These are phyloP conservation scores for Genyomyrus donnyi DNA, from an alignment of 2,113 vertebrate genomes.

Conservation along the genomic window DNA sequence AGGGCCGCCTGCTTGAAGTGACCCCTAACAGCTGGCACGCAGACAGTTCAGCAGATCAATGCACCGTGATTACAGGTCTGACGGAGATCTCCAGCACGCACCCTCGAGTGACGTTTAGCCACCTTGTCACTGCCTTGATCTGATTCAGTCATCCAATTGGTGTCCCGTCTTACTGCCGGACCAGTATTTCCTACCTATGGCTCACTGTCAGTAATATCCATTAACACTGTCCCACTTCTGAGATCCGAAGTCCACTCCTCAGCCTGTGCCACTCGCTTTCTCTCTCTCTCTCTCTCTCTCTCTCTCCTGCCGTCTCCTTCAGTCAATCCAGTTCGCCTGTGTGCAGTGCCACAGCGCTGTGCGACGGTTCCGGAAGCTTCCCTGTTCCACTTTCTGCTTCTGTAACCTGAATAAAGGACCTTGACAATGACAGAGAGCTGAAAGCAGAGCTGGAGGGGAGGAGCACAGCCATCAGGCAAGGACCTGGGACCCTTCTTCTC, in stretches of 20 bases:
- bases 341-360: not conserved
- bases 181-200: not conserved
- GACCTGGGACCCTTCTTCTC: not conserved
- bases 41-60: not conserved
- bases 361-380: not conserved
- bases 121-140: not conserved
- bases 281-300: not conserved
- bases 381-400: constrained; percentile 20
- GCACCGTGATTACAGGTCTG: not conserved
- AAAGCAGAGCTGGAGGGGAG: not conserved
- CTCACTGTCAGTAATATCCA: not conserved
- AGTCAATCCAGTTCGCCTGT: not conserved
- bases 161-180: not conserved
- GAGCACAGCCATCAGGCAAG: not conserved
- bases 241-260: not conserved
- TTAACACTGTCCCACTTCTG: not conserved
- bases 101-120: not conserved
- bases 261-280: not conserved
- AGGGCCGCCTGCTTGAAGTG: not conserved
- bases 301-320: not conserved
- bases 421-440: constrained; percentile 14
- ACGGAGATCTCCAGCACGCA: not conserved
- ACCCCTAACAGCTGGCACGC: not conserved
- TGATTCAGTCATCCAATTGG: not conserved
- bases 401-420: constrained; percentile 22